Base-by-base conservation (phyloP, 2,888 invertebrate genomes). In the Caenorhabditis sp. region DNA sequence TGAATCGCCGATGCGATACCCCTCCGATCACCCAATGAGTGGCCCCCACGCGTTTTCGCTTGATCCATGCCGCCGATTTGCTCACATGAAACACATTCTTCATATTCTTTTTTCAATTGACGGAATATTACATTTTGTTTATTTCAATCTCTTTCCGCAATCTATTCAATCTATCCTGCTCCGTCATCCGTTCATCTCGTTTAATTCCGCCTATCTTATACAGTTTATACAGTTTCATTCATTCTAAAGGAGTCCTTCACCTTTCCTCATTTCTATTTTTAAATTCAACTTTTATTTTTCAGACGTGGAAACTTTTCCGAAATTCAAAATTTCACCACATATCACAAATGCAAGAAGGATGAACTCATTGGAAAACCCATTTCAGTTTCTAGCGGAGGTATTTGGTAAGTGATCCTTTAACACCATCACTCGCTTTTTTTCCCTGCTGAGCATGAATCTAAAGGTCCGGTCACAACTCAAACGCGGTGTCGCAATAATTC, bases 31-130 rank as follows among this genome's bases (percentile, higher is more conserved):
- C 70, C 79, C 79, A 77, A 79, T 64, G 79, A 70, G 79, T 79
- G 70, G 79, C 79, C 79, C 70, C 70, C 79, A 72, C 72, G 79
- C 79, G 75, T 79, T 64, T 77, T 79, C 64, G 79, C 79, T 79
- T 79, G 79, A 79, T 79, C 79, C 79, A 70, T 61, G 79, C 79
- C 79, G 79, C 79, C 70, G 68, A 72, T 79, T 70, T 69, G 63
- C 64, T 68, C 61, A 64, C 79, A 70, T 80, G 73, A 66, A 80
- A 74, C 73, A 80, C 80, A 80, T 80, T 80, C 68, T 73, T 64
- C 68, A 79, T 79, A 70, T 77, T 70, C 61, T 61, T 63, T 69
- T 70, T 31, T 59, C 70, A 70, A 70, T 77, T 68, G 64, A 63
- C 64, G 70, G 59, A 73, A 80, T 80, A 79, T 79, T 70, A 70